Evolutionary conservation across 1,140 invertebrate species (phyloP).

Genomic region (Microplitis mediator): DNA sequence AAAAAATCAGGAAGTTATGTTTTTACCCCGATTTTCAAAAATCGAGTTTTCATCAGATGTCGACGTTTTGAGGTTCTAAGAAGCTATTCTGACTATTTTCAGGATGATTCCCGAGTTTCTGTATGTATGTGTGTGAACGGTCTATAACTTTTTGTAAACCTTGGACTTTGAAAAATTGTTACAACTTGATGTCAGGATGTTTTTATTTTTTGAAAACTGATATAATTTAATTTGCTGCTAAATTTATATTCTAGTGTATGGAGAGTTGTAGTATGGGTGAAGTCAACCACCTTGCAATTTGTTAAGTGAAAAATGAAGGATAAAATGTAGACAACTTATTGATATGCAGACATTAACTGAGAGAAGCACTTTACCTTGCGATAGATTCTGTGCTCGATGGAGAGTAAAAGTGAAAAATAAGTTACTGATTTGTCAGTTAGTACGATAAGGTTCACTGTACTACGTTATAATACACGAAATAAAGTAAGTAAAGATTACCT

Average conservation of each 20-base stretch:
- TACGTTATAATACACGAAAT: too few species aligned
- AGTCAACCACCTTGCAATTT: neutral
- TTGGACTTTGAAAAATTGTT: too few species aligned
- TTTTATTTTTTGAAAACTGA: slow-evolving; percentile 3
- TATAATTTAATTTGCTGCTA: neutral
- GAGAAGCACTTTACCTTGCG: neutral
- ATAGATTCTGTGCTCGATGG: neutral
- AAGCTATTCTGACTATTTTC: too few species aligned
- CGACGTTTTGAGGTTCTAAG: too few species aligned
- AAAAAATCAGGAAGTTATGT: too few species aligned
- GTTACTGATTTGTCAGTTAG: neutral
- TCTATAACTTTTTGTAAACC: too few species aligned
- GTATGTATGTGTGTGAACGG: too few species aligned
- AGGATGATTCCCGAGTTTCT: too few species aligned
- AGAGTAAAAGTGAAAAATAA: neutral
- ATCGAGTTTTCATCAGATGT: too few species aligned
- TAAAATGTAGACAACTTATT: neutral
- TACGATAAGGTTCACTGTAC: neutral
- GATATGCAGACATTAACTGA: neutral
- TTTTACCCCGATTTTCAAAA: too few species aligned
- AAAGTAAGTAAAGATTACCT: too few species aligned
- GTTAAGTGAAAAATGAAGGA: slow-evolving; percentile 7
- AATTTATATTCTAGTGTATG: neutral
- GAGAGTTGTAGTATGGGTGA: neutral
- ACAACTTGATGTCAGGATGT: neutral